Conservation (phyloP, 92 coral and sea anemone species). For the Siderastrea radians region DNA sequence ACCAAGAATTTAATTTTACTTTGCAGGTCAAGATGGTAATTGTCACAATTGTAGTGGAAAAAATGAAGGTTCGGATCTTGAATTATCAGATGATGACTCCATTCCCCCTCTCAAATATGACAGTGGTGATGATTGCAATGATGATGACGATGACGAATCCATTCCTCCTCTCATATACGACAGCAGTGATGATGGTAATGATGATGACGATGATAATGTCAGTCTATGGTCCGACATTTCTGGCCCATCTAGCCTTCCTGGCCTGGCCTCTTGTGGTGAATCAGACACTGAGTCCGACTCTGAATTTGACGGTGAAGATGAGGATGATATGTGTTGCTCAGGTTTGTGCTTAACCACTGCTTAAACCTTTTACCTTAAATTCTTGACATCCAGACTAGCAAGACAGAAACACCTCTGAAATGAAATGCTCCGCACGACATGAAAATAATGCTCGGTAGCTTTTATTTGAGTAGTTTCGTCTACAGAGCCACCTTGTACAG, state of each 20-base stretch:
- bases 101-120: too few relatives aligned
- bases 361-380: too few relatives aligned
- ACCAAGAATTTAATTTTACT: neutral
- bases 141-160: constrained; percentile 11
- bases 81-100: too few relatives aligned
- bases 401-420: too few relatives aligned
- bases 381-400: too few relatives aligned
- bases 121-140: neutral
- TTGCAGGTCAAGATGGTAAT: constrained; percentile 12
- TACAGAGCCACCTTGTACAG: too few relatives aligned
- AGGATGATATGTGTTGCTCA: neutral
- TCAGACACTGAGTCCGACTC: constrained; percentile 30
- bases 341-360: neutral
- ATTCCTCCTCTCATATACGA: constrained; percentile 19
- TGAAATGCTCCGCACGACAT: too few relatives aligned
- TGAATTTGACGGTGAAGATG: constrained; percentile 6
- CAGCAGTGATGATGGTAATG: constrained; percentile 42
- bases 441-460: too few relatives aligned
- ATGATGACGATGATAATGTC: constrained; percentile 8
- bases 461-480: too few relatives aligned
- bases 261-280: constrained; percentile 6
- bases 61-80: too few relatives aligned
- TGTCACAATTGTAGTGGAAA: neutral
- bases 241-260: neutral
- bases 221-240: neutral